Base-by-base conservation (phyloP, 2,888 invertebrate species). In the Gymnocheta viridis region DNA sequence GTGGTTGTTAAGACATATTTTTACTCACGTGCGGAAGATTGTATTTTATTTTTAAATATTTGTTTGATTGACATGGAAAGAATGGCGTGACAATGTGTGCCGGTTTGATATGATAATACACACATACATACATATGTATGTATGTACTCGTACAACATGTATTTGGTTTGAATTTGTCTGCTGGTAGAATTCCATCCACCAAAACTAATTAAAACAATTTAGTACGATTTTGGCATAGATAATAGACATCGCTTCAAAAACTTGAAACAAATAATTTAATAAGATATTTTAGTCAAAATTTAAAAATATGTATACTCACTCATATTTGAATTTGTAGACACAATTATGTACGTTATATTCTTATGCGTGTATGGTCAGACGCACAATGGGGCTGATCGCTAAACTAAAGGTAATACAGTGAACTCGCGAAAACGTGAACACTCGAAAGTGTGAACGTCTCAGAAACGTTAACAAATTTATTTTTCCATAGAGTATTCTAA, bases 1-100 rank as follows among this genome's bases (percentile, higher is more conserved):
- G 32, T 64, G 24, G 12, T 35, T n/a, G n/a, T n/a, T n/a, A n/a
- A n/a, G 54, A 17, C 27, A 58, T n/a, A n/a, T 38, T 58, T 49
- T 54, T 12, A 32, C 0, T 72, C 70, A 79, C 78, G 70, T 79
- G 70, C 32, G 51, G 9, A 29, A 41, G 29, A 41, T 4, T 32
- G 17, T 62, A 32, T 17, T 51, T 60, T 12, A 41, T 66, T n/a
- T 41, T 41, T 32, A 27, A 51, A 22, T 41, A 1, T 41, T 17
- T 41, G 10, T 27, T 32, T 38, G 35, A 22, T 62, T 47, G 35
- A 12, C n/a, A 19, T 9, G 9, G 24, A 12, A 58, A 22, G 19
- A 38, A 10, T 62, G 49, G 14, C 67, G 47, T 66, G 56, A 56
- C 47, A 54, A 49, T 27, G 35, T 24, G 27, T 6, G 14, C 17